Percentiles rank a stretch among this genome's conserved stretches.
These are phyloP conservation scores for Microdon myrmicae DNA, from an alignment of 2,888 invertebrate species.

Conservation along the genomic window DNA sequence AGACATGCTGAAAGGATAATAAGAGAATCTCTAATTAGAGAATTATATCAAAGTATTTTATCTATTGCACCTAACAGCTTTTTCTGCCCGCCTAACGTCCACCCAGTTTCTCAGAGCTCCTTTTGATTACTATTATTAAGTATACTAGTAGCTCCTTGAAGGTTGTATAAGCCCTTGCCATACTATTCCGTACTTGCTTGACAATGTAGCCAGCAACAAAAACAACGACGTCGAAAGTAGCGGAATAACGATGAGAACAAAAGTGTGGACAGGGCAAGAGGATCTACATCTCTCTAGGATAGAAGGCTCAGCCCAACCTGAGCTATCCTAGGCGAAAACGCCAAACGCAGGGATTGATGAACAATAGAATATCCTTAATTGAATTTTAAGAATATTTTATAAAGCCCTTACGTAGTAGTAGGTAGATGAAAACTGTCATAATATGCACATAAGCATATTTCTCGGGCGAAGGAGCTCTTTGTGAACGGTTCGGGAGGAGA, in stretches of 20 bases:
- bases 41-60: constrained; percentile 37
- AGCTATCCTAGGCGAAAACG: constrained; percentile 15
- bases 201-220: constrained; percentile 12
- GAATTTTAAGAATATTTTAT: constrained; percentile 52
- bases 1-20: constrained; percentile 30
- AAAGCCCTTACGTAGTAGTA: constrained; percentile 27
- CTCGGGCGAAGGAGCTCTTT: constrained; percentile 41
- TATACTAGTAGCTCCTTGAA: constrained; percentile 30
- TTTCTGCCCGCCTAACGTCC: background rate
- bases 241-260: constrained; percentile 34
- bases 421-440: constrained; percentile 18
- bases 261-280: constrained; percentile 29
- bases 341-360: constrained; percentile 50
- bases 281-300: constrained; percentile 5
- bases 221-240: constrained; percentile 6
- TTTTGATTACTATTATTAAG: constrained; percentile 38
- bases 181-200: constrained; percentile 21
- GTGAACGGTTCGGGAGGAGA: constrained; percentile 4
- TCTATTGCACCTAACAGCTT: constrained; percentile 1
- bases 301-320: background rate
- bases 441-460: constrained; percentile 49
- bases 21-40: constrained; percentile 49
- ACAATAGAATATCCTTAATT: constrained; percentile 51
- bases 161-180: constrained; percentile 16
- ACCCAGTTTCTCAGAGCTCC: constrained; percentile 9